Evolutionary conservation across 2,113 vertebrate genomes (phyloP).

Genomic region (Eulemur rufifrons): DNA sequence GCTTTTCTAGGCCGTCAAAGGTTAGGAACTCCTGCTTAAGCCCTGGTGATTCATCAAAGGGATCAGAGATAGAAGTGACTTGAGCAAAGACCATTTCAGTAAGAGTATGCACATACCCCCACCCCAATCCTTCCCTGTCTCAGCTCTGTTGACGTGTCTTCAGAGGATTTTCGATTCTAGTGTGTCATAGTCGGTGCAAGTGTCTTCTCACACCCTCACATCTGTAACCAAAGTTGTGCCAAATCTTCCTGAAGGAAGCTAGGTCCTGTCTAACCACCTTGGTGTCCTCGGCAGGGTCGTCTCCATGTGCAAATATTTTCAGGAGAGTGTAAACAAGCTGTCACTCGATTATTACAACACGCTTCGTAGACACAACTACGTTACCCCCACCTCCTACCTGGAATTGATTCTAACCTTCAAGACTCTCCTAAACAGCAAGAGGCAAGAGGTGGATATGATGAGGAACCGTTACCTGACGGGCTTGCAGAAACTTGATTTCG

Average conservation of each 20-base stretch:
- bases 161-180: not conserved
- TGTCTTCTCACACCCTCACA: not conserved
- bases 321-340: conserved; percentile 89
- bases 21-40: not conserved
- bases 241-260: not conserved
- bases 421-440: conserved; percentile 88
- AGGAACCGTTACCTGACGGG: conserved; percentile 91
- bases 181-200: not conserved
- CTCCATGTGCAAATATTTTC: conserved; percentile 94
- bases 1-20: not conserved
- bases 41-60: not conserved
- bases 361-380: conserved; percentile 93
- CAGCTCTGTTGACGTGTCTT: not conserved
- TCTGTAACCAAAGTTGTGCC: not conserved
- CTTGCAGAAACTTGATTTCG: conserved; percentile 93
- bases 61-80: not conserved
- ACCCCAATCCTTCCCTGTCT: not conserved
- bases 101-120: not conserved
- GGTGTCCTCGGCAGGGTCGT: conserved; percentile 87
- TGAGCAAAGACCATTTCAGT: not conserved
- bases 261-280: not conserved
- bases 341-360: conserved; percentile 87
- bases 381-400: conserved; percentile 95
- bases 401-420: conserved; percentile 96
- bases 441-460: conserved; percentile 89